These are phyloP conservation scores for Antechinus stuartii DNA, from an alignment of 2,113 vertebrate species.

Conservation along the genomic window DNA sequence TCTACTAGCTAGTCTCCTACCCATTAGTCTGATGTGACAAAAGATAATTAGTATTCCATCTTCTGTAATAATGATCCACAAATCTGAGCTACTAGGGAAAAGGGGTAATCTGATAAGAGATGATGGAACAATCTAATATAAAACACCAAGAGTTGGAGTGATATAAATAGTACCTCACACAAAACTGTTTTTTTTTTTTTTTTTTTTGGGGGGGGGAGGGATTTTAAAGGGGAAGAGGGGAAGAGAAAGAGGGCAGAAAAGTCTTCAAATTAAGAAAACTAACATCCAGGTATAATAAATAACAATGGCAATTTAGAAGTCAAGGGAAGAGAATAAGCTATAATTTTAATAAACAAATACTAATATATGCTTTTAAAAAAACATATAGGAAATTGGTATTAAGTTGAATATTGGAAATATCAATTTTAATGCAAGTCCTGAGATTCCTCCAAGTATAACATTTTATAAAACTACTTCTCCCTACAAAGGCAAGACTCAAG, in stretches of 20 bases:
- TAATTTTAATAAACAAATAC: not conserved
- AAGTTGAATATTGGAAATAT: not conserved
- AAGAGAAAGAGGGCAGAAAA: not conserved
- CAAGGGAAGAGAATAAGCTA: not conserved
- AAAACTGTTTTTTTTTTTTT: not conserved
- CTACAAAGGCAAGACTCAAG: not conserved
- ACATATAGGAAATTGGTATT: not conserved
- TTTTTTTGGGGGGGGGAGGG: no score
- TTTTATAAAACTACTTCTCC: not conserved
- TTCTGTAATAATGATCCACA: not conserved
- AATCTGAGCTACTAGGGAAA: not conserved
- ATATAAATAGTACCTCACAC: not conserved
- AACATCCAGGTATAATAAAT: not conserved
- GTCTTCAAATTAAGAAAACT: not conserved
- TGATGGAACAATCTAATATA: not conserved
- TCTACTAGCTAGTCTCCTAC: not conserved
- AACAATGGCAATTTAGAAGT: not conserved
- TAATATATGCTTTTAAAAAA: no score
- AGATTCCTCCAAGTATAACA: constrained; percentile 1
- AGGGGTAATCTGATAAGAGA: not conserved
- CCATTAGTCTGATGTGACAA: not conserved
- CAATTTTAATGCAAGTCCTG: not conserved
- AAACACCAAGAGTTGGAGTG: not conserved
- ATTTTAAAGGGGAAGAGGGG: no score
- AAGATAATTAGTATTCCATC: not conserved